Evolutionary conservation across 1,140 invertebrate genomes (phyloP), one percentile per base, ranked within the genome.

Genomic region (Leucophenga varia): DNA sequence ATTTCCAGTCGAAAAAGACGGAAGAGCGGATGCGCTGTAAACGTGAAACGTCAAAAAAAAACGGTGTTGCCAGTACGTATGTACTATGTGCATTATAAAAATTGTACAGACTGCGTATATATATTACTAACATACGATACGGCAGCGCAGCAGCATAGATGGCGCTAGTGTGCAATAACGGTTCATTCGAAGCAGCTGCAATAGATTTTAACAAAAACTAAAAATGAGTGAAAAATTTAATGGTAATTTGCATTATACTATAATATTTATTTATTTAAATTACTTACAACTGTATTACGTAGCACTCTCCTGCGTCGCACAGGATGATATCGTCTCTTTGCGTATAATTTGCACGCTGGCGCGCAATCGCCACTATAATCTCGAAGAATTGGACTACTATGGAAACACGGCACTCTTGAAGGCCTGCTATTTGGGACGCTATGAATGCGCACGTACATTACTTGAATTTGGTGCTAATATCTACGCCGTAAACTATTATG

Each of bases 321-420:
- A 61, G 9, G 45, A 65, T 41, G 67, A 71, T 21, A 34, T 55
- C 2, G 49, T 52, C 3, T 55, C 59, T 5, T 30, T 71, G 38
- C 63, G 63, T 6, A 61, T 59, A 5, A 37, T 71, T 28, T 71
- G 67, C 43, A 54, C 43, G 0, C 21, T 53, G 31, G 46, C 58
- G 5, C 37, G 38, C 6, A 59, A 61, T 20, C 45, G 47, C 12
- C 40, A 52, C 10, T 18, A 50, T 4, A 41, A 52, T 18, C 25
- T 71, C 3, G 71, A 74, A 16, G 48, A 64, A 1, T 5, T 67
- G 21, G 71, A 74, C 44, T 28, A 28, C 9, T 74, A 70, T 18
- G 71, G 71, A 0, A 74, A 74, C 57, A 74, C 71, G 0, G 58
- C 71, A 8, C 40, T 74, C 8, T 32, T 74, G 6, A 72, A 69